phyloP scores from a whole-genome alignment of 2,888 invertebrate species.

The Drosophila rubida region DNA sequence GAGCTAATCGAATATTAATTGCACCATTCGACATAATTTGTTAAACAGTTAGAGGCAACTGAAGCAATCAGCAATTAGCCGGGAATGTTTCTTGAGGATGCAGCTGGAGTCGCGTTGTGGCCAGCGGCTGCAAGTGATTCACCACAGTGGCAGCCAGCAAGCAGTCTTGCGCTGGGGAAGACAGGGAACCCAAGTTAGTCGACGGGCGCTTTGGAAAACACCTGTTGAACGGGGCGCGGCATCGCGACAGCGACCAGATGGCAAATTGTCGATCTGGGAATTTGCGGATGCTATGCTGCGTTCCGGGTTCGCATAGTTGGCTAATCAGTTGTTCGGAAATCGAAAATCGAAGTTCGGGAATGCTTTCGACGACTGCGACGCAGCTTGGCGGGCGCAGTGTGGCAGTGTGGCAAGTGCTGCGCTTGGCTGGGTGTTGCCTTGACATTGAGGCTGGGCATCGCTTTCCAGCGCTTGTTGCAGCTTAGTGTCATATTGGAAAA shows the following conservation, averaged over 20 bases:
- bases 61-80: not conserved
- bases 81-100: conserved; percentile 3
- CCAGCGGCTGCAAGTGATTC: conserved; percentile 25
- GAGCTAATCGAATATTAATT: too few species aligned
- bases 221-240: conserved; percentile 10
- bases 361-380: conserved; percentile 16
- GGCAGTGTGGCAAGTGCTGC: not conserved
- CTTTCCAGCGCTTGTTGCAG: conserved; percentile 34
- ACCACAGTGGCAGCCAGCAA: conserved; percentile 7
- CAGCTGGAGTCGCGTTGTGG: not conserved
- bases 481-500: conserved; percentile 2
- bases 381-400: too few species aligned
- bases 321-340: conserved; percentile 61
- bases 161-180: conserved; percentile 21
- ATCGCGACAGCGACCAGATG: not conserved
- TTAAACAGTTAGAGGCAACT: not conserved
- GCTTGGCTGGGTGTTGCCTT: conserved; percentile 24
- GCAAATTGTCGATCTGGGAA: conserved; percentile 5
- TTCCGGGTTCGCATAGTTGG: conserved; percentile 35
- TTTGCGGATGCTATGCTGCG: conserved; percentile 27
- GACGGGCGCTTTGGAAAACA: conserved; percentile 14
- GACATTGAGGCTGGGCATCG: conserved; percentile 62
- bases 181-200: conserved; percentile 7
- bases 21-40: not conserved
- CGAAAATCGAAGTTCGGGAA: conserved; percentile 23